These are phyloP conservation scores for Xyrauchen texanus DNA, from an alignment of 2,113 vertebrate genomes.

Conservation along the genomic window DNA sequence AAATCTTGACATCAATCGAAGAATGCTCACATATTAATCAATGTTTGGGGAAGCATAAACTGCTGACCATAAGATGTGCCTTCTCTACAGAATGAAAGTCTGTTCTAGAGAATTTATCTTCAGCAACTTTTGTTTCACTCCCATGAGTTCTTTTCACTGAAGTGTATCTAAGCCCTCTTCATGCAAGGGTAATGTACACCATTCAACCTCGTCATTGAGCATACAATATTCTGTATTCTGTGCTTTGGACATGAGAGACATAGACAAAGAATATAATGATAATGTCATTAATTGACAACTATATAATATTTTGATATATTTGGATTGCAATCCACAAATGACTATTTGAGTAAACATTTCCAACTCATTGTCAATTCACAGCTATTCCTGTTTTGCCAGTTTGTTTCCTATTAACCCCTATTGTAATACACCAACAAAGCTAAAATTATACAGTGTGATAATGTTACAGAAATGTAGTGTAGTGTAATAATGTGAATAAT, in stretches of 20 bases:
- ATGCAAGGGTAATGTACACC: background rate
- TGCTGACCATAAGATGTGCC: background rate
- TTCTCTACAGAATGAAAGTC: slow-evolving; percentile 14
- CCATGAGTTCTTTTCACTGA: background rate
- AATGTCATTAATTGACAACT: background rate
- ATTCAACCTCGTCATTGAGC: slow-evolving; percentile 1
- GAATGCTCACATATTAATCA: background rate
- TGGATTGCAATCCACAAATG: too few relatives aligned
- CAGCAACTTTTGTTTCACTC: background rate
- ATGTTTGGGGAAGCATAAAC: background rate
- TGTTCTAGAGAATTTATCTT: background rate
- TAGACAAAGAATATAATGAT: background rate
- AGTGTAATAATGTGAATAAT: background rate
- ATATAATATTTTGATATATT: background rate
- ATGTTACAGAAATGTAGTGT: background rate
- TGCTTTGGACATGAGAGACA: background rate
- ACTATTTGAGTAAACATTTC: background rate
- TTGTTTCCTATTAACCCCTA: background rate
- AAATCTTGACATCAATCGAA: too few relatives aligned
- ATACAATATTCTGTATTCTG: background rate
- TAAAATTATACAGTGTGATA: background rate
- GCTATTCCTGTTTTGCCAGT: slow-evolving; percentile 23
- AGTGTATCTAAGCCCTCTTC: slow-evolving; percentile 16
- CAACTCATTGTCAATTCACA: background rate
- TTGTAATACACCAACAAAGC: background rate